Evolutionary conservation across 2,113 vertebrate genomes (phyloP).

Genomic region (Hyperopisus bebe): DNA sequence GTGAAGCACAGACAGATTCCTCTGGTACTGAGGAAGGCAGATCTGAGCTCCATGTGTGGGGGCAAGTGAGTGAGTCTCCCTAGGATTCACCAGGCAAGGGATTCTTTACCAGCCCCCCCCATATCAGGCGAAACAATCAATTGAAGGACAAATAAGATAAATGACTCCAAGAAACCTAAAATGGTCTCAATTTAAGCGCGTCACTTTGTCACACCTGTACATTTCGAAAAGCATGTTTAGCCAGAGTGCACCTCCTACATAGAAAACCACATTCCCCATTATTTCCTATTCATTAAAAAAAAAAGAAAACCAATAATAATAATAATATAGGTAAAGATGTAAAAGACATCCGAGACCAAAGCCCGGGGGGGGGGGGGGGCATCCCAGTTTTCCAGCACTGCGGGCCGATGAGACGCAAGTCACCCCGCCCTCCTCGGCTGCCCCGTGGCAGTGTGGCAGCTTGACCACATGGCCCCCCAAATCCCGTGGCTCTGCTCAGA

Average conservation of each 20-base stretch:
- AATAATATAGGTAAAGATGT: constrained; percentile 76
- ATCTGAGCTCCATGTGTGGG: neutral
- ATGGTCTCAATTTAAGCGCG: constrained; percentile 3
- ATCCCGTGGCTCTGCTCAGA: constrained; percentile 69
- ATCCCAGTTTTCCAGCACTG: neutral
- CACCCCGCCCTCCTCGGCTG: constrained; percentile 73
- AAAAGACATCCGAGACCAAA: constrained; percentile 71
- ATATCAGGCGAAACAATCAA: neutral
- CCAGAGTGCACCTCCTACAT: constrained; percentile 68
- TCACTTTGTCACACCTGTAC: constrained; percentile 26
- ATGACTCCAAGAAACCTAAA: neutral
- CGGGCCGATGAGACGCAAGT: constrained; percentile 58
- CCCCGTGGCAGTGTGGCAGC: constrained; percentile 68
- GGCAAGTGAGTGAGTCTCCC: neutral
- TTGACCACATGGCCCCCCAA: constrained; percentile 66
- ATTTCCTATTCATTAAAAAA: constrained; percentile 75
- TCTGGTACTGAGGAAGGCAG: neutral
- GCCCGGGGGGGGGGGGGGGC: neutral
- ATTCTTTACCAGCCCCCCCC: neutral
- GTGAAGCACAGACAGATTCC: neutral
- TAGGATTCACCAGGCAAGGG: neutral
- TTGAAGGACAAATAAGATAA: neutral
- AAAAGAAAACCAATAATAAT: constrained; percentile 68
- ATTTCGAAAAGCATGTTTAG: constrained; percentile 31
- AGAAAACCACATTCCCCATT: constrained; percentile 55